These are phyloP conservation scores for Lepidocyrtoides sp. DNA, from an alignment of 2,888 invertebrate species.

Conservation along the genomic window DNA sequence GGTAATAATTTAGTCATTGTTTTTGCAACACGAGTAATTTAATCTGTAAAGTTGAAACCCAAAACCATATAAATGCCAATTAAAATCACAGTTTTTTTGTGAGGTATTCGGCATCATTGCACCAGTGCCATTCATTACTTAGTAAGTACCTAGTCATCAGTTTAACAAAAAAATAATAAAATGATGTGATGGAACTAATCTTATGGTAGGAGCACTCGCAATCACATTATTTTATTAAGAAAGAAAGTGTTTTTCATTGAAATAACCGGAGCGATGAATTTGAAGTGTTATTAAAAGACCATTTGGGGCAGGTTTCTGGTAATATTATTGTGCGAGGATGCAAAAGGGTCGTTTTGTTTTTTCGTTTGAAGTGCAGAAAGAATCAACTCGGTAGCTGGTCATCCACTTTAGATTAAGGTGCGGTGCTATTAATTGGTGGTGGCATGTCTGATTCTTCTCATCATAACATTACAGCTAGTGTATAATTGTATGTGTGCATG, in stretches of 20 bases:
- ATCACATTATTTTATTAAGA: constrained; percentile 16
- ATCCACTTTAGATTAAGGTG: constrained; percentile 60
- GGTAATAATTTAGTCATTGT: background rate
- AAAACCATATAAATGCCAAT: background rate
- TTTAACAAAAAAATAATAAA: too few species aligned
- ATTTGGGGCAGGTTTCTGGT: constrained; percentile 65
- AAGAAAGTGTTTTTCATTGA: background rate
- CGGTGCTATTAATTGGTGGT: constrained; percentile 71
- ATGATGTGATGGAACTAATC: background rate
- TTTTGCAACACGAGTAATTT: background rate
- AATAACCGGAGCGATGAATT: constrained; percentile 60
- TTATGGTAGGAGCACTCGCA: background rate
- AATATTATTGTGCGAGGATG: constrained; percentile 3
- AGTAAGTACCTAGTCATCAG: background rate
- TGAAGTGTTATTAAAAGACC: constrained; percentile 50
- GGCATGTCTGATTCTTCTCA: background rate
- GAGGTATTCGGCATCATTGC: background rate
- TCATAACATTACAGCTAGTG: background rate
- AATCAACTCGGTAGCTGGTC: constrained; percentile 65
- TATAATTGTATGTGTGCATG: constrained; percentile 24
- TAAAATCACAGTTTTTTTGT: background rate
- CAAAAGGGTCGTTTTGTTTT: constrained; percentile 23
- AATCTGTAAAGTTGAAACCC: background rate
- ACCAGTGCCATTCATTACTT: background rate
- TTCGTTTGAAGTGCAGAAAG: background rate